Percentiles rank a stretch among this genome's conserved stretches.
These are phyloP conservation scores for Physocephala rufipes DNA, from an alignment of 2,888 invertebrate species.

Conservation along the genomic window DNA sequence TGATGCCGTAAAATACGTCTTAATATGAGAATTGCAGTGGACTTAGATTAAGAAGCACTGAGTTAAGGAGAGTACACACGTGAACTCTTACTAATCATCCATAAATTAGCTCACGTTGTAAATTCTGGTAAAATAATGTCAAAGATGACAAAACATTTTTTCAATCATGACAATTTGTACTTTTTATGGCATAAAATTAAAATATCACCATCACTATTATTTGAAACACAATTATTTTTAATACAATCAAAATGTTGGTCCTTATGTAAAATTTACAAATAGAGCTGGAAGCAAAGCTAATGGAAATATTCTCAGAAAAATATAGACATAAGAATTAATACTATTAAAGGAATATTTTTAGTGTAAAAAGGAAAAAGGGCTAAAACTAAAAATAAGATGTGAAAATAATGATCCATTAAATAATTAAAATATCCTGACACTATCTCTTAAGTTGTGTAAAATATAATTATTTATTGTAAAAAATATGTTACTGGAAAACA, in stretches of 20 bases:
- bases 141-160: too few species aligned
- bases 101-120: too few species aligned
- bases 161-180: too few species aligned
- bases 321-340: conserved; percentile 23
- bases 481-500: background rate
- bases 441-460: conserved; percentile 4
- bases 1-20: too few species aligned
- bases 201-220: too few species aligned
- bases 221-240: too few species aligned
- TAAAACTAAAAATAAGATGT: conserved; percentile 3
- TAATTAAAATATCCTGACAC: background rate
- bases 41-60: too few species aligned
- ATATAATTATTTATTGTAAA: conserved; percentile 11
- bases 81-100: too few species aligned
- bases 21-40: too few species aligned
- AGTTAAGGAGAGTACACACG: too few species aligned
- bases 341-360: conserved; percentile 30
- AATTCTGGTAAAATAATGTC: too few species aligned
- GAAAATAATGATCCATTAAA: conserved; percentile 1
- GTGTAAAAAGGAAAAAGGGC: conserved; percentile 4
- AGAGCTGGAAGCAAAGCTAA: conserved; percentile 5
- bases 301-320: conserved; percentile 26
- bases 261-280: conserved; percentile 4
- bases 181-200: too few species aligned
- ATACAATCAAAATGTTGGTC: background rate